Conservation (phyloP, 2,888 invertebrate genomes). For the Heliothis peltigera region DNA sequence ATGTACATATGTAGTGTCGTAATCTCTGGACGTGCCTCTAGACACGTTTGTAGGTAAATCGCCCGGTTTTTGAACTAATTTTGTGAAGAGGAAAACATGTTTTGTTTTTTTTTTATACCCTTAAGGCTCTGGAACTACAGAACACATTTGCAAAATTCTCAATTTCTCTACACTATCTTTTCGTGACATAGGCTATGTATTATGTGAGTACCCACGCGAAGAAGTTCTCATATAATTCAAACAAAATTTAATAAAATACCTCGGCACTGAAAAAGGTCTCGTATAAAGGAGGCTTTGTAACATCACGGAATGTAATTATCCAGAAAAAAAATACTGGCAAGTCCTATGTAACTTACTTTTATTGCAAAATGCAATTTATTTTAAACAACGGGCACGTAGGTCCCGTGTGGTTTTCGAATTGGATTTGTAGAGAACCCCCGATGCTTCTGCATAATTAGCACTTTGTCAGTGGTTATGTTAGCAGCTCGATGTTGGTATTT, state of each 20-base stretch:
- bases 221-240: slow-evolving; percentile 14
- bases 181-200: too few species aligned
- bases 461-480: slow-evolving; percentile 37
- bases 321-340: slow-evolving; percentile 32
- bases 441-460: slow-evolving; percentile 56
- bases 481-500: slow-evolving; percentile 41
- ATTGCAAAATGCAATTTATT: slow-evolving; percentile 37
- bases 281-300: slow-evolving; percentile 21
- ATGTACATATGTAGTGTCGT: not conserved
- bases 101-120: too few species aligned
- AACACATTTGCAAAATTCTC: too few species aligned
- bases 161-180: too few species aligned
- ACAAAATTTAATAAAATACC: slow-evolving; percentile 32
- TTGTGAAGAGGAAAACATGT: too few species aligned
- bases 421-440: slow-evolving; percentile 32
- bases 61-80: too few species aligned
- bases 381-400: slow-evolving; percentile 12
- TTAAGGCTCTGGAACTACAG: too few species aligned
- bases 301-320: slow-evolving; percentile 8
- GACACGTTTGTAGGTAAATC: not conserved
- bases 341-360: slow-evolving; percentile 11
- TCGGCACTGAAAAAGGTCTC: slow-evolving; percentile 24
- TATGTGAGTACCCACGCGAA: too few species aligned
- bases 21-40: not conserved
- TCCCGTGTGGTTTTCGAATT: slow-evolving; percentile 6